A percentile compares a stretch with the other conserved stretches of the same genome.
These are phyloP conservation scores for Mystacornis crossleyi DNA, from an alignment of 2,113 vertebrate species.

Conservation along the genomic window DNA sequence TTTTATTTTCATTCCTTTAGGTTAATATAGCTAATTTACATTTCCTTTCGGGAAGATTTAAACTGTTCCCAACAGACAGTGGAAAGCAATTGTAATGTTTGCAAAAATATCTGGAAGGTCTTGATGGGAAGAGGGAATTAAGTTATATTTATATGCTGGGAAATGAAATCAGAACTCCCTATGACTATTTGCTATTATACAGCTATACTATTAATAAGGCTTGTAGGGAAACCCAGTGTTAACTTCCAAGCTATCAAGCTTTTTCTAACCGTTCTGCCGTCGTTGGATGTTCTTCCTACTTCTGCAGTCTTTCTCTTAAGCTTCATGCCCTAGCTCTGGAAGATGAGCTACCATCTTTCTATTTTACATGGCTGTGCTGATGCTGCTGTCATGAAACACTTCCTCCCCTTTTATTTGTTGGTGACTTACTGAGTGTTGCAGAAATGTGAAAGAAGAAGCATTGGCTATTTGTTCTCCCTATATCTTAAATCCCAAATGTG, in stretches of 20 bases:
- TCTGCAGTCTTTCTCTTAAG: not conserved
- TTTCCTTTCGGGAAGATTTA: constrained; percentile 17
- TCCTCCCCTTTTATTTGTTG: rapidly evolving
- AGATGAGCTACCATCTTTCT: not conserved
- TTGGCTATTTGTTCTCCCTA: not conserved
- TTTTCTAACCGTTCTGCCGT: not conserved
- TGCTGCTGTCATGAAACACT: not conserved
- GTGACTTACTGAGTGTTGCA: not conserved
- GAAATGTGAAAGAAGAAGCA: not conserved
- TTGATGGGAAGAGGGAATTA: not conserved
- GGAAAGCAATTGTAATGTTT: not conserved
- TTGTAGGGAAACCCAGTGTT: not conserved
- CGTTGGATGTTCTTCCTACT: not conserved
- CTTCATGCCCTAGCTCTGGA: not conserved
- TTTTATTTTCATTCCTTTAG: not conserved
- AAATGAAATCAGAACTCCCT: not conserved
- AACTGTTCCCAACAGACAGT: not conserved
- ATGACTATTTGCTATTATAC: not conserved
- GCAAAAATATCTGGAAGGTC: not conserved
- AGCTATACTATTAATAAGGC: not conserved
- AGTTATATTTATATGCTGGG: not conserved
- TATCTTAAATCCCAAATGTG: not conserved
- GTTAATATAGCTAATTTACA: not conserved
- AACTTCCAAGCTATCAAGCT: not conserved
- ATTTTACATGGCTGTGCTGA: not conserved